phyloP scores from a whole-genome alignment of 2,888 invertebrate species.

The Drosophila nr. perissopoda region DNA sequence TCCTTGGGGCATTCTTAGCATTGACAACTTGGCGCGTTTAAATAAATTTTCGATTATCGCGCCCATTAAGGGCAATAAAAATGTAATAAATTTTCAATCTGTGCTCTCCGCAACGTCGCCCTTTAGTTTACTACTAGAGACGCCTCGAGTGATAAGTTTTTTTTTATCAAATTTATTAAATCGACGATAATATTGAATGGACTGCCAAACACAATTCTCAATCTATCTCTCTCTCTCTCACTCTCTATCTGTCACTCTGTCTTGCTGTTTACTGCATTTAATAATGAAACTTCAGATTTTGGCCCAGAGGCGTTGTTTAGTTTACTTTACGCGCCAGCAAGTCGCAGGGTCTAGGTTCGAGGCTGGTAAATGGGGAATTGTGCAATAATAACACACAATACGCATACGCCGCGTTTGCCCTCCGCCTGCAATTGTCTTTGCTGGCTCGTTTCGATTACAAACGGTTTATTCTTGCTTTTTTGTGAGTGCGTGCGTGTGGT shows the following conservation, averaged over 20 bases:
- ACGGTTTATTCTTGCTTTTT: slow-evolving; percentile 26
- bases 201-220: slow-evolving; percentile 24
- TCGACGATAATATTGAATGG: slow-evolving; percentile 75
- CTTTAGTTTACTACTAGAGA: slow-evolving; percentile 40
- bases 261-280: slow-evolving; percentile 50
- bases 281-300: slow-evolving; percentile 58
- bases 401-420: slow-evolving; percentile 54
- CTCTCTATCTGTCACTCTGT: not conserved
- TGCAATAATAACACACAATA: slow-evolving; percentile 55
- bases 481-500: not conserved
- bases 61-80: slow-evolving; percentile 81
- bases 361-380: slow-evolving; percentile 7
- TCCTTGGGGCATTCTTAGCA: slow-evolving; percentile 43
- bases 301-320: slow-evolving; percentile 54
- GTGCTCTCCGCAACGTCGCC: slow-evolving; percentile 29
- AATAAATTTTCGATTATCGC: slow-evolving; percentile 82
- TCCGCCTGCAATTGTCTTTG: slow-evolving; percentile 34
- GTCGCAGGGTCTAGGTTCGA: not conserved
- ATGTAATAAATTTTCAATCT: slow-evolving; percentile 82
- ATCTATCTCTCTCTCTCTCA: not conserved
- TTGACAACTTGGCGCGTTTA: slow-evolving; percentile 72
- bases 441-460: slow-evolving; percentile 51
- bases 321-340: slow-evolving; percentile 26
- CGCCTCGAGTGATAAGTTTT: slow-evolving; percentile 57
- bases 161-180: slow-evolving; percentile 72